A percentile compares a stretch with the other conserved stretches of the same genome.
These are phyloP conservation scores for Zaprionus capensis DNA, from an alignment of 1,140 invertebrate species.

Conservation along the genomic window DNA sequence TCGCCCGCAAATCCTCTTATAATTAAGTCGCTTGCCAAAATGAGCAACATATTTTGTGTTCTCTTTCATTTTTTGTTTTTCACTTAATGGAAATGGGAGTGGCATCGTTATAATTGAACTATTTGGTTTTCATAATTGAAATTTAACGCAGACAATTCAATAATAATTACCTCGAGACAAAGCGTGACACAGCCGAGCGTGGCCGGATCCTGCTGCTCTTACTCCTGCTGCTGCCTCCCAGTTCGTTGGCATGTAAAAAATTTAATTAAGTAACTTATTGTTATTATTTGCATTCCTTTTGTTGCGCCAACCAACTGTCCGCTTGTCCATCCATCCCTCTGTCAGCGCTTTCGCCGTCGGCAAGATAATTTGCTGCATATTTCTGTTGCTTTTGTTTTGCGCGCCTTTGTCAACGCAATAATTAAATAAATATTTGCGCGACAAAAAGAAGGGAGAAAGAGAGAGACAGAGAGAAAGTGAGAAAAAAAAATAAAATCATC, in stretches of 20 bases:
- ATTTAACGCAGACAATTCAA: constrained; percentile 77
- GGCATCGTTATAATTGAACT: constrained; percentile 68
- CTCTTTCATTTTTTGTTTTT: constrained; percentile 1
- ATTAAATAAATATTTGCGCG: constrained; percentile 58
- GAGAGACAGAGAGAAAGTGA: not conserved
- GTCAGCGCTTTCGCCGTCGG: constrained; percentile 18
- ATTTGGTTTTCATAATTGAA: constrained; percentile 80
- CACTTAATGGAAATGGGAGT: constrained; percentile 40
- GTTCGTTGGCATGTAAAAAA: constrained; percentile 65
- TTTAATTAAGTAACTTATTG: constrained; percentile 82
- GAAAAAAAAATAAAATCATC: constrained; percentile 17
- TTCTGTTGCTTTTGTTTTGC: constrained; percentile 42
- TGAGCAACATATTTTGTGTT: constrained; percentile 14
- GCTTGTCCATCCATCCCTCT: not conserved
- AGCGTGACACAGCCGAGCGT: constrained; percentile 27
- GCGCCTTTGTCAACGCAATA: constrained; percentile 34
- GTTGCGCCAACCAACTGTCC: not conserved
- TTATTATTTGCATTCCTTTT: constrained; percentile 79
- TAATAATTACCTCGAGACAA: constrained; percentile 72
- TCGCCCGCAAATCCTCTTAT: constrained; percentile 66
- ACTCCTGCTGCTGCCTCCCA: not conserved
- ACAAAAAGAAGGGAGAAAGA: not conserved
- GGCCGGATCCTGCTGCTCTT: constrained; percentile 8
- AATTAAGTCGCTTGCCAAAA: constrained; percentile 59
- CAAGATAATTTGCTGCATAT: constrained; percentile 62